Conservation (phyloP, 2,113 vertebrate genomes). For the Pygoscelis adeliae region DNA sequence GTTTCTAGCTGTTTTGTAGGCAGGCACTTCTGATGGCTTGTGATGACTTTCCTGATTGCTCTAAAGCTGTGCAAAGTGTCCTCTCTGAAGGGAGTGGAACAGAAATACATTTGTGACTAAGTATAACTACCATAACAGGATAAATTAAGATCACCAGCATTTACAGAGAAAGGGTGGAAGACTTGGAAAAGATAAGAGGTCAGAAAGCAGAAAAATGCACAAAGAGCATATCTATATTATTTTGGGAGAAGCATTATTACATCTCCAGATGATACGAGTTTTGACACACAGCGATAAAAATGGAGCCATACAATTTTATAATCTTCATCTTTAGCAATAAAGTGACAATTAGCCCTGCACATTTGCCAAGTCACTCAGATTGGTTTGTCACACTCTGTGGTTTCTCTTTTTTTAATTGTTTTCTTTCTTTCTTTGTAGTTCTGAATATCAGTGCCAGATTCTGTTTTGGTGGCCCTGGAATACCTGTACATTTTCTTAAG, state of each 20-base stretch:
- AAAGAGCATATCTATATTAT: neutral
- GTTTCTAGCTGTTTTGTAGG: neutral
- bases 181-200: neutral
- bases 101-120: neutral
- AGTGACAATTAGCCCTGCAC: neutral
- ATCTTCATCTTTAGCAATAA: neutral
- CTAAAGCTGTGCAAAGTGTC: neutral
- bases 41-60: neutral
- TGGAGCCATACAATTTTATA: neutral
- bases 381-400: neutral
- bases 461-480: neutral
- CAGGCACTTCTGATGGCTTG: neutral
- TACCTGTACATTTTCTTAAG: neutral
- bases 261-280: neutral
- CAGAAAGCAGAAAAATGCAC: constrained; percentile 4
- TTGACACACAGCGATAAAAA: neutral
- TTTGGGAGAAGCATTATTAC: neutral
- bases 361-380: neutral
- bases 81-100: neutral
- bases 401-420: neutral
- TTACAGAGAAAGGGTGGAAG: neutral
- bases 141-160: neutral
- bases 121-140: neutral
- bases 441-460: neutral
- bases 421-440: neutral